Evolutionary conservation across 2,113 vertebrate genomes (phyloP), one percentile per base, ranked within the genome.

Genomic region (Pelecanus crispus): DNA sequence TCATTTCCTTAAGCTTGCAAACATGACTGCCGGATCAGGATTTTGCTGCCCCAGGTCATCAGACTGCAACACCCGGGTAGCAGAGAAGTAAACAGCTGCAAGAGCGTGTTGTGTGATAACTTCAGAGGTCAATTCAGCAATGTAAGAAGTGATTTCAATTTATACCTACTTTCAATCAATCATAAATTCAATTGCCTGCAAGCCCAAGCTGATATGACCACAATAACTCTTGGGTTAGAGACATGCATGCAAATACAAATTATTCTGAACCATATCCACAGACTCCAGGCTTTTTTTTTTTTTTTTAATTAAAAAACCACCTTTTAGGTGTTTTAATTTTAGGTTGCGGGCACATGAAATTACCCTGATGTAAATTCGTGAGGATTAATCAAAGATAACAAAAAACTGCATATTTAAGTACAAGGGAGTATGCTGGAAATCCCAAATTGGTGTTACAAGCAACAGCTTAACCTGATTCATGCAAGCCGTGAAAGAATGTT

Each of bases 271-370:
- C 50, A 21, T 1, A 65, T 6, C 72, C 68, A 34, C 34, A 83
- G 58, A 58, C 56, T 68, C 28, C 34, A 73, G 49, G 38, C 20
- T 40, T 56, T 61, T 59, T 45, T 14, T 22, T 52, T 18, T 17
- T 11, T 52, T 24, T 20, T 4, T 47, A 42, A 42, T 13, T 13
- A 44, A 44, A 44, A 49, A 28, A 13, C 42, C 29, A 82, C 16
- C 62, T 94, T 73, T 31, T 9, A 44, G 45, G 68, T 78, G 19
- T 29, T 94, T 87, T 87, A 68, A 93, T 92, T 80, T 94, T 52
- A 86, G 36, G n/a, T 40, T 75, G 44, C 10, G 36, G 53, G 83
- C 50, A 91, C 45, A 40, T 11, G n/a, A 87, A 70, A 89, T 67
- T 62, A 81, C 55, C 42, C 55, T 87, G 77, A 77, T 66, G 32